Evolutionary conservation across 2,888 invertebrate species (phyloP), one percentile per base, ranked within the genome.

Genomic region (Ligdia adustata): DNA sequence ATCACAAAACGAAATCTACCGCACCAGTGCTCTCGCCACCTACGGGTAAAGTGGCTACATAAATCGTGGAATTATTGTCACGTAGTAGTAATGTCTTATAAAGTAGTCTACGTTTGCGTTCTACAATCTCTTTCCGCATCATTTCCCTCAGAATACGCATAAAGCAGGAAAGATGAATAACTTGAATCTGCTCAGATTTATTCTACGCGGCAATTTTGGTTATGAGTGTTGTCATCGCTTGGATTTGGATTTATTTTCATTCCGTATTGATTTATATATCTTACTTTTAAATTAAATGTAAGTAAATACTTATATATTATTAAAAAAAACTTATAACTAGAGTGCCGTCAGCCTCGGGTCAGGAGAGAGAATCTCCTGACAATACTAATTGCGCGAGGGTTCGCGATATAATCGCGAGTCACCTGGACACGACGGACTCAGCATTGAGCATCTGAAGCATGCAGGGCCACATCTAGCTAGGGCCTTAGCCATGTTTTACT

Each of bases 131-230:
- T 14, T 35, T 34, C 42, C 35, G 31, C 16, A 4, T 29, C 43
- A 37, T 37, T 44, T 44, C 28, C 14, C 29, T 24, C 20, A 26
- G 13, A 37, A 16, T 26, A 31, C 24, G 11, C 43, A 44, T 44
- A 37, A 44, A 37, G 15, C 24, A 28, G 16, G 20, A 20, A 11
- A 34, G 43, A 44, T 37, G 43, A 44, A 44, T 44, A 44, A 44
- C 35, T 37, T 44, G 20, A 44, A 16, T 26, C 37, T 35, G 35
- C 31, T 44, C 24, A 26, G 22, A 28, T 29, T 43, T 35, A 43
- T 29, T 27, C 7, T 13, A 16, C 27, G 9, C 24, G 15, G 41
- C 12, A 12, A 11, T 16, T 2, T 26, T n/a, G n/a, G 11, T 24
- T n/a, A n/a, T n/a, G n/a, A 13, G 34, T 9, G 42, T 34, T 42